Base-by-base conservation (phyloP, 2,797 vertebrate genomes). In the Eulemur coronatus region DNA sequence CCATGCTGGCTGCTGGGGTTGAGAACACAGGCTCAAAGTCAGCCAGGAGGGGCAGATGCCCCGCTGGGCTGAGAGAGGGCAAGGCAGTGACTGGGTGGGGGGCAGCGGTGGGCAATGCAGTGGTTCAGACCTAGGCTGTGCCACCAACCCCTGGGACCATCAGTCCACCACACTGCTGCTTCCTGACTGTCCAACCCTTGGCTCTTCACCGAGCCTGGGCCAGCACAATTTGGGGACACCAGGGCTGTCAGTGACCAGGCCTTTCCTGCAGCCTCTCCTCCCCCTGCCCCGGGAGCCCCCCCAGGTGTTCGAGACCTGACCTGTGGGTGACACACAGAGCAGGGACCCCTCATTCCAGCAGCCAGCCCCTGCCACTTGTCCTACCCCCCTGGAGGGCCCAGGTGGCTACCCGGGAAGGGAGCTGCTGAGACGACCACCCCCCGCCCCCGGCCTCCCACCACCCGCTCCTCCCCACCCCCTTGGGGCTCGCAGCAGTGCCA, bases 401-500 rank as follows among this genome's bases (percentile, higher is more conserved):
- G 69, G 92, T 30, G 81, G 55, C 63, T 0, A 1, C 55, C 26
- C 7, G 12, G 28, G 43, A 75, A 38, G 69, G 72, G 30, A 92
- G 69, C 65, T 67, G 24, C 89, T 14, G 17, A 57, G 63, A 57
- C 24, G 9, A 26, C 55, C 55, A 14, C 59, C 84, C 38, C 73
- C 35, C 38, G 20, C 33, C 43, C 12, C 86, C 70, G 50, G 24
- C 17, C 30, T 57, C 69, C 50, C 63, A 24, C 63, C 63, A 35
- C 11, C 12, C 11, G 0, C n/a, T 88, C 35, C n/a, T 72, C 52
- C 75, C 91, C 79, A 7, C 88, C 91, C 91, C 85, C 82, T 65
- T 2, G 0, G 82, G 94, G 52, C 89, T 93, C 50, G n/a, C 95
- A 72, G 88, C 55, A 55, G 85, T 81, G 98, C 98, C 98, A 97